These are phyloP conservation scores for Gerris lacustris DNA, from an alignment of 2,888 invertebrate genomes.

Conservation along the genomic window DNA sequence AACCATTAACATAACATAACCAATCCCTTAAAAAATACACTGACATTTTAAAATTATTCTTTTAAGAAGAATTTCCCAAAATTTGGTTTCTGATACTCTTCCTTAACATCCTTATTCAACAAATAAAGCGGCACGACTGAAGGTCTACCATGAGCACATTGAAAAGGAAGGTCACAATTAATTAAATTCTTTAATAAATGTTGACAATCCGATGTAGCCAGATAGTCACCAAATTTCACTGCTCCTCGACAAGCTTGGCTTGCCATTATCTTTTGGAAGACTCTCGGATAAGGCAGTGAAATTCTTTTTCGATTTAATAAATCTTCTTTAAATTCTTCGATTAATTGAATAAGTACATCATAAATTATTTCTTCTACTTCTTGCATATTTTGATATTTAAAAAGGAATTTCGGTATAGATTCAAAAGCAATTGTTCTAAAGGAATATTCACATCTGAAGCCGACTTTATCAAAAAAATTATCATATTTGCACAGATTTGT, in stretches of 20 bases:
- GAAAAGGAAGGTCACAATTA: neutral
- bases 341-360: neutral
- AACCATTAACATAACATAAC: no score
- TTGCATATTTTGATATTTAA: neutral
- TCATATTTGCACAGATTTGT: neutral
- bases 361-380: neutral
- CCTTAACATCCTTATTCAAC: neutral
- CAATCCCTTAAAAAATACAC: no score
- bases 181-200: neutral
- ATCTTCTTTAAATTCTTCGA: neutral
- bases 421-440: neutral
- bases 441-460: neutral
- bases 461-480: neutral
- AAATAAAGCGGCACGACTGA: neutral
- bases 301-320: neutral
- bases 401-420: neutral
- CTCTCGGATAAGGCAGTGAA: neutral
- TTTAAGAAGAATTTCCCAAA: neutral
- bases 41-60: no score
- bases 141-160: neutral
- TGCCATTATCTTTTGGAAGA: neutral
- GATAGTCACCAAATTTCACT: neutral
- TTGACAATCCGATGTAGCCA: neutral
- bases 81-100: neutral
- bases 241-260: neutral